Conservation (phyloP, 2,113 vertebrate genomes). For the Acanthochromis polyacanthus region DNA sequence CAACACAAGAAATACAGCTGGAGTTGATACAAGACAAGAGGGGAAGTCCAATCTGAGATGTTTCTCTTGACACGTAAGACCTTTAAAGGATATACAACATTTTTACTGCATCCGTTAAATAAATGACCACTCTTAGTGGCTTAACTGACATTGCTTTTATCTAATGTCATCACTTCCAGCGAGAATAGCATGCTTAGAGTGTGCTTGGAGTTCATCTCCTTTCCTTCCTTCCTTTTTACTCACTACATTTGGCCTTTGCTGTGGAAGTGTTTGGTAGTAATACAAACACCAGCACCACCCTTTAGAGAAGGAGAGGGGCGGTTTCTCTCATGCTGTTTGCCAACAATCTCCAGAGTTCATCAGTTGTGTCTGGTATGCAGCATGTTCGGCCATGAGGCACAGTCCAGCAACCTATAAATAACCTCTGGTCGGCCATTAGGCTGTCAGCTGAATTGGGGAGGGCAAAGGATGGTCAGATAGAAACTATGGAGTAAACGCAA, state of each 20-base stretch:
- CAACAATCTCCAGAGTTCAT: constrained; percentile 61
- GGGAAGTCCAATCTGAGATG: constrained; percentile 33
- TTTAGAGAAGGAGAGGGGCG: constrained; percentile 29
- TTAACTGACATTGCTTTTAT: neutral
- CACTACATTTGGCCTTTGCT: neutral
- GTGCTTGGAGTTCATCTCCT: too few species aligned
- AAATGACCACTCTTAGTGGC: constrained; percentile 9
- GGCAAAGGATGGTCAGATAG: neutral
- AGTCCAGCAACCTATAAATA: constrained; percentile 67
- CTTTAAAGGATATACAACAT: constrained; percentile 15
- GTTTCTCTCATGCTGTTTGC: constrained; percentile 33
- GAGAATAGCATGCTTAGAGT: too few species aligned
- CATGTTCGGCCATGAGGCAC: constrained; percentile 32
- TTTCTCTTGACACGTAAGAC: constrained; percentile 20
- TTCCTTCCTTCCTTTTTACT: neutral
- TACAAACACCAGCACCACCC: constrained; percentile 13
- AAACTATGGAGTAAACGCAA: constrained; percentile 8
- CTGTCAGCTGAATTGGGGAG: constrained; percentile 25
- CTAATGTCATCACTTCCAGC: neutral
- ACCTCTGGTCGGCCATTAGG: constrained; percentile 48
- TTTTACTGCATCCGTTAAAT: constrained; percentile 18
- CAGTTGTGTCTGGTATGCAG: constrained; percentile 58
- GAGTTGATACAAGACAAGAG: constrained; percentile 22
- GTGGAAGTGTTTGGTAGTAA: constrained; percentile 9
- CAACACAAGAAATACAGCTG: constrained; percentile 16